Conservation (phyloP, 2,797 vertebrate species). For the Pangasius macronema region DNA sequence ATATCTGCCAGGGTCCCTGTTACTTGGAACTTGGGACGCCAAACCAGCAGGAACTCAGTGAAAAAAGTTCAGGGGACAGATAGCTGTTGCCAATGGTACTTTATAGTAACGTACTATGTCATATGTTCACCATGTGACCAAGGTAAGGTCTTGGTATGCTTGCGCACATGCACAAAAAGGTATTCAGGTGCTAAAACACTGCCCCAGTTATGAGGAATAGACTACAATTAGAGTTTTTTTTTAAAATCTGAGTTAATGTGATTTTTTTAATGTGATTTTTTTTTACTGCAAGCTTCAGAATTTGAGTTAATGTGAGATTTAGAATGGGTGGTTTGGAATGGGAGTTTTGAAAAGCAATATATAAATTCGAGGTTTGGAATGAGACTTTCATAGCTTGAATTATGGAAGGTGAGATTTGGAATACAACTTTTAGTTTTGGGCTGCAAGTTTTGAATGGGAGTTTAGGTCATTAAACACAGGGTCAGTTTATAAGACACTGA, state of each 20-base stretch:
- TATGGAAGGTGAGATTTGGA: not conserved
- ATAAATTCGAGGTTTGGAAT: too few species aligned
- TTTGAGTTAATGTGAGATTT: not conserved
- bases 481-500: not conserved
- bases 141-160: not conserved
- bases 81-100: not conserved
- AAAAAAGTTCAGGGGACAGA: not conserved
- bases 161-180: not conserved
- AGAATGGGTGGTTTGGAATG: not conserved
- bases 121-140: not conserved
- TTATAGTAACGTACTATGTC: not conserved
- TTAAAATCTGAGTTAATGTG: not conserved
- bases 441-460: not conserved
- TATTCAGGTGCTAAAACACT: too few species aligned
- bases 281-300: not conserved
- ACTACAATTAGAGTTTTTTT: not conserved
- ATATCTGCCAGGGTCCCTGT: not conserved
- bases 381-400: too few species aligned
- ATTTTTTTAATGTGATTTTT: not conserved
- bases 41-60: not conserved
- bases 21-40: not conserved
- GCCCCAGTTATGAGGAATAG: not conserved
- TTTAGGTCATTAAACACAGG: not conserved
- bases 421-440: not conserved
- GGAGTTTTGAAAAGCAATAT: not conserved